Percentiles rank a stretch among this genome's conserved stretches.
Evolutionary conservation across 2,797 vertebrate species (phyloP).

Genomic region (Pipistrellus pipistrellus): DNA sequence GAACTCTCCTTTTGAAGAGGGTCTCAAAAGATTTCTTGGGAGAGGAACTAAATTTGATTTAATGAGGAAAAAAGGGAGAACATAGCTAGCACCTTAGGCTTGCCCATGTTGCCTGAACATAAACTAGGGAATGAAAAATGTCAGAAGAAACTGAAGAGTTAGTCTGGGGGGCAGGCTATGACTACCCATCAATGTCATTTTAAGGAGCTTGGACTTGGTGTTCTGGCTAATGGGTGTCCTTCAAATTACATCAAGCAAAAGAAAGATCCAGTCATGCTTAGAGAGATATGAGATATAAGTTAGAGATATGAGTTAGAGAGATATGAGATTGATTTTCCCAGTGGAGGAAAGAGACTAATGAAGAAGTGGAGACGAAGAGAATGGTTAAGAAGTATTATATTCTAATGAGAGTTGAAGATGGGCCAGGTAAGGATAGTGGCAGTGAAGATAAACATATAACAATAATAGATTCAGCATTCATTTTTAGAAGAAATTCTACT

Average conservation of each 20-base stretch:
- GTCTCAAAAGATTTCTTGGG: neutral
- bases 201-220: neutral
- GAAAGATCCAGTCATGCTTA: neutral
- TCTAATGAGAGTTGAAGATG: neutral
- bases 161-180: neutral
- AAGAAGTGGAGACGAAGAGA: neutral
- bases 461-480: neutral
- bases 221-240: neutral
- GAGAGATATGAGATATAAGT: neutral
- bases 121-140: neutral
- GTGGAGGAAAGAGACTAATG: neutral
- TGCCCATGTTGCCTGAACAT: neutral
- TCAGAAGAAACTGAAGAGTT: neutral
- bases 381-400: neutral
- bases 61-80: neutral
- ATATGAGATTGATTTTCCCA: no score
- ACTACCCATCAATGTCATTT: neutral
- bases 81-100: neutral
- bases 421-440: neutral
- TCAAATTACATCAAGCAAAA: neutral
- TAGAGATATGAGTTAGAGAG: no score
- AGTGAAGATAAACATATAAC: neutral
- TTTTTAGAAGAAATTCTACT: neutral
- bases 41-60: neutral
- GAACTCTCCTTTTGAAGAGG: neutral